phyloP scores from a whole-genome alignment of 2,888 invertebrate species.

The Druceiella hillmani region DNA sequence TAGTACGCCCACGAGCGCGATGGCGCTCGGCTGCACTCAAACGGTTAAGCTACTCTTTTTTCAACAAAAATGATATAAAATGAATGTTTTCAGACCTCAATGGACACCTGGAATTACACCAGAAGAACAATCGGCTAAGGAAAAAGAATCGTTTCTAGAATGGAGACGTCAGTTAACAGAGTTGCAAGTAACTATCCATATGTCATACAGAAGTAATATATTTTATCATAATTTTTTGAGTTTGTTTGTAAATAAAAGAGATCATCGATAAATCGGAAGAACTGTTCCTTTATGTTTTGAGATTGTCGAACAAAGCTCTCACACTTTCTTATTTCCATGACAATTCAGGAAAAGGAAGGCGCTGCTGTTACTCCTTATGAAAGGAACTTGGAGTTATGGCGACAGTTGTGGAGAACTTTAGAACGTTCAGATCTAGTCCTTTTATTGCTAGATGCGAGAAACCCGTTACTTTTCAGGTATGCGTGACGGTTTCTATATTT shows the following conservation, averaged over 20 bases:
- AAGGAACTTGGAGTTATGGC: slow-evolving; percentile 96
- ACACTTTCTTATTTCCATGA: too few species aligned
- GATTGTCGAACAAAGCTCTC: too few species aligned
- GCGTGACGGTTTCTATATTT: not conserved
- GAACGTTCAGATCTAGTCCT: slow-evolving; percentile 91
- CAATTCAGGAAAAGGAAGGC: slow-evolving; percentile 63
- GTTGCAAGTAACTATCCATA: slow-evolving; percentile 43
- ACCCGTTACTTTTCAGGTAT: slow-evolving; percentile 80
- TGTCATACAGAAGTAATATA: not conserved
- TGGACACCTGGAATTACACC: slow-evolving; percentile 73
- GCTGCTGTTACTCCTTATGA: slow-evolving; percentile 94
- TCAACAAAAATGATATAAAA: too few species aligned
- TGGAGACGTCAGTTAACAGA: slow-evolving; percentile 84
- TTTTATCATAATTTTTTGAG: too few species aligned
- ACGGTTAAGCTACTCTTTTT: too few species aligned
- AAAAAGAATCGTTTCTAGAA: slow-evolving; percentile 78
- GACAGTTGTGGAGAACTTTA: slow-evolving; percentile 97
- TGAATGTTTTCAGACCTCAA: slow-evolving; percentile 59
- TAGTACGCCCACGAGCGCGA: too few species aligned
- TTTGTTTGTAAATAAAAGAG: too few species aligned
- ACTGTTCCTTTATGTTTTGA: too few species aligned
- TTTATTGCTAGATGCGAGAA: slow-evolving; percentile 94
- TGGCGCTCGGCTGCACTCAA: too few species aligned
- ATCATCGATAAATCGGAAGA: too few species aligned
- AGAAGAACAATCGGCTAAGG: slow-evolving; percentile 73